Evolutionary conservation across 2,888 invertebrate genomes (phyloP).

Genomic region (Andricus curvator): DNA sequence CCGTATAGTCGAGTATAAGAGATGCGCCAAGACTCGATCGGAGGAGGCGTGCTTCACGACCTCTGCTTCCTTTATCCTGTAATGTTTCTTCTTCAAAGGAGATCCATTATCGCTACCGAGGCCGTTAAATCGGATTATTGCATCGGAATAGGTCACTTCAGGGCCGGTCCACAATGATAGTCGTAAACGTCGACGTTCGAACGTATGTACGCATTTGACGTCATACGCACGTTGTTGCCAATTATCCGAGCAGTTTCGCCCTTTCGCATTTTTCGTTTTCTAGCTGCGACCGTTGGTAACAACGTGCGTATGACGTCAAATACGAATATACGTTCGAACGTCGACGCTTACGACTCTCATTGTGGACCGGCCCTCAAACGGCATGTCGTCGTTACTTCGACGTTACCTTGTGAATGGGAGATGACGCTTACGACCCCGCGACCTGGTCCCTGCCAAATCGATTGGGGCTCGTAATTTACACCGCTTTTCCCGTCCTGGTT

Average conservation of each 20-base stretch:
- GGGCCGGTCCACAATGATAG: no score
- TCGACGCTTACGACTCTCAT: no score
- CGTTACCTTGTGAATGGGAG: slow-evolving; percentile 24
- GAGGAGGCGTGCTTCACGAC: slow-evolving; percentile 2
- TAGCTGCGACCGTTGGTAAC: no score
- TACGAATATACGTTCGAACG: no score
- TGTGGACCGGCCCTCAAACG: no score
- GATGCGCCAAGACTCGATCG: neutral
- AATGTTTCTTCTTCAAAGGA: slow-evolving; percentile 28
- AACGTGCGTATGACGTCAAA: no score
- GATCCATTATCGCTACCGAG: slow-evolving; percentile 31
- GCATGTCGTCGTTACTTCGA: slow-evolving; percentile 19
- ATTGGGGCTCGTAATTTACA: slow-evolving; percentile 34
- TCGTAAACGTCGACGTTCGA: no score
- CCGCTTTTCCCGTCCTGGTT: slow-evolving; percentile 29
- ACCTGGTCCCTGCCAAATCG: slow-evolving; percentile 33
- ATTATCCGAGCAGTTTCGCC: no score
- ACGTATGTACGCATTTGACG: no score
- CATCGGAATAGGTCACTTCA: slow-evolving; percentile 52
- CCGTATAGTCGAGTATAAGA: slow-evolving; percentile 10
- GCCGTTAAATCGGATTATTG: slow-evolving; percentile 53
- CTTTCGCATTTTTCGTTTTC: no score
- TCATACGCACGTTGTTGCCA: no score
- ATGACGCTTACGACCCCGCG: slow-evolving; percentile 26
- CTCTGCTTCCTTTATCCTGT: slow-evolving; percentile 29